These are phyloP conservation scores for Penaeus chinensis DNA, from an alignment of 1,140 invertebrate species.

Conservation along the genomic window DNA sequence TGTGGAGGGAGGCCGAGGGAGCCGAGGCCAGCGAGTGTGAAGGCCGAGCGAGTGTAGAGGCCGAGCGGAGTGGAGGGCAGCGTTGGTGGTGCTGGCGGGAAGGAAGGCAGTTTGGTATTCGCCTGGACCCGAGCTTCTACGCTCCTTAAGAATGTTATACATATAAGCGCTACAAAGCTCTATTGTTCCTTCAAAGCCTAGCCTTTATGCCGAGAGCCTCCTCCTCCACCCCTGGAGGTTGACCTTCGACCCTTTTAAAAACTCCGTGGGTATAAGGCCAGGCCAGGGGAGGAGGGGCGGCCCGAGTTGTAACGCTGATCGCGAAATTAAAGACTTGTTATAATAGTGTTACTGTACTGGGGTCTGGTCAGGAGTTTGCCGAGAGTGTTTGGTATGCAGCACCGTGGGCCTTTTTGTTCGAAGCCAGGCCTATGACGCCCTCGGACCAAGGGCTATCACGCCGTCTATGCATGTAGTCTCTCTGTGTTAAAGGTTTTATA, in stretches of 20 bases:
- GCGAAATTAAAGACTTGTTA: conserved; percentile 56
- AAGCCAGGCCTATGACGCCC: not conserved
- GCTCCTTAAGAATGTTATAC: conserved; percentile 54
- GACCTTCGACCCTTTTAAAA: conserved; percentile 37
- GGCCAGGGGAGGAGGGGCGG: conserved; percentile 36
- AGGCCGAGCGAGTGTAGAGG: not conserved
- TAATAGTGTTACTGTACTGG: conserved; percentile 48
- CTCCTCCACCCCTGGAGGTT: conserved; percentile 33
- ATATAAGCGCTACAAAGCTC: conserved; percentile 49
- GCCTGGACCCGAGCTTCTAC: conserved; percentile 11
- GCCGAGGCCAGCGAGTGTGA: not conserved
- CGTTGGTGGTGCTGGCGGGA: conserved; percentile 9
- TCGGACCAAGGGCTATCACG: not conserved
- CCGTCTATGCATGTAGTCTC: not conserved
- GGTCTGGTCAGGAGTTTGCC: conserved; percentile 29
- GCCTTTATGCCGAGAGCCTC: conserved; percentile 29
- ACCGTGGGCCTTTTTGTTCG: not conserved
- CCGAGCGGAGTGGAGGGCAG: not conserved
- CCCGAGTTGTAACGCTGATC: conserved; percentile 46
- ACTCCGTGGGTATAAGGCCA: conserved; percentile 32
- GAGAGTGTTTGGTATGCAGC: conserved; percentile 17
- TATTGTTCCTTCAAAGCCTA: conserved; percentile 20
- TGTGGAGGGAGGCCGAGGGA: conserved; percentile 3
- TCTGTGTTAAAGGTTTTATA: conserved; percentile 24
- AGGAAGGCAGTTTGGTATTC: conserved; percentile 46